phyloP scores from a whole-genome alignment of 2,888 invertebrate genomes.

The Panzeria rudis region DNA sequence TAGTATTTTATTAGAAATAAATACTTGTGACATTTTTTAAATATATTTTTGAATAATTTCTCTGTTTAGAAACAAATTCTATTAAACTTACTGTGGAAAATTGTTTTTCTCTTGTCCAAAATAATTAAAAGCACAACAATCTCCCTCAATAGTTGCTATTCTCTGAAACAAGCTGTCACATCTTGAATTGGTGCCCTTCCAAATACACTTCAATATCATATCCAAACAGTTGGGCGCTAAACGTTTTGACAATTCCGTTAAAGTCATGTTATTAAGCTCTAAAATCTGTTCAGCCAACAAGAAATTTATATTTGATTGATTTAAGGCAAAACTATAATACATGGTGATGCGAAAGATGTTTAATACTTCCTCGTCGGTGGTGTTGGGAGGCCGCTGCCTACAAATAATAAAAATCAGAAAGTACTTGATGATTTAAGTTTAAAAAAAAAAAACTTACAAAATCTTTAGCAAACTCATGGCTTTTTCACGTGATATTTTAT shows the following conservation, averaged over 20 bases:
- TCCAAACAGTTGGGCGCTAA: constrained; percentile 85
- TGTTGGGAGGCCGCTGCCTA: constrained; percentile 79
- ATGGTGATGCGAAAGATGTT: constrained; percentile 78
- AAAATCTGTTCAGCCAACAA: constrained; percentile 76
- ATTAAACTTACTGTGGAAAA: constrained; percentile 78
- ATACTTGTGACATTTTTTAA: no score
- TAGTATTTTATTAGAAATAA: no score
- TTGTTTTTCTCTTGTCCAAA: constrained; percentile 83
- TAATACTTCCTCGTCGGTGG: constrained; percentile 77
- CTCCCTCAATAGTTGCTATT: constrained; percentile 84
- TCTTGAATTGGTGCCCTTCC: constrained; percentile 86
- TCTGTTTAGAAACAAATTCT: no score
- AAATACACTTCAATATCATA: constrained; percentile 86
- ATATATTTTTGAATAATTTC: no score
- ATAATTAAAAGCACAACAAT: constrained; percentile 89
- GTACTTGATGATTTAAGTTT: background rate
- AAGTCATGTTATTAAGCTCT: constrained; percentile 78
- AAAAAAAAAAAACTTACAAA: constrained; percentile 83
- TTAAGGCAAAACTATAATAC: constrained; percentile 76
- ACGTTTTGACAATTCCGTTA: constrained; percentile 74
- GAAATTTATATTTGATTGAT: constrained; percentile 76
- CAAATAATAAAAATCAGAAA: constrained; percentile 7
- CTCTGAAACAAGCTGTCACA: constrained; percentile 86
- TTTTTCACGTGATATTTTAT: constrained; percentile 84
- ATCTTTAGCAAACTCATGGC: constrained; percentile 80